Evolutionary conservation across 2,888 invertebrate genomes (phyloP).

Genomic region (Volucella inflata): DNA sequence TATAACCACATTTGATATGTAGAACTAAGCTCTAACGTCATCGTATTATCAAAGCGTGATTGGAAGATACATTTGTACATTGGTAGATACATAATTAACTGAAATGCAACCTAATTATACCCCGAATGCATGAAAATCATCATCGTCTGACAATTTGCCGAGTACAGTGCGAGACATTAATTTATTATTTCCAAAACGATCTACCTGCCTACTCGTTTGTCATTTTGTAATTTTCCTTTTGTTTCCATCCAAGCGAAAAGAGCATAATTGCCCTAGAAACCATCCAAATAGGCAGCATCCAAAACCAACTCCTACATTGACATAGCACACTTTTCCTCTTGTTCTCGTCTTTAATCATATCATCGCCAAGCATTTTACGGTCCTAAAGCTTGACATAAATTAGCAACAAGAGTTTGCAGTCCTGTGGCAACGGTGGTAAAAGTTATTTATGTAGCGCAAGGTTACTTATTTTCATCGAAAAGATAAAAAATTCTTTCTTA

Average conservation of each 20-base stretch:
- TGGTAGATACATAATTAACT: no score
- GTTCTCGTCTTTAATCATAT: conserved; percentile 42
- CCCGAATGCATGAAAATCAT: no score
- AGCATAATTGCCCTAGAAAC: conserved; percentile 13
- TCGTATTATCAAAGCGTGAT: no score
- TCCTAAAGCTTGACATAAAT: conserved; percentile 31
- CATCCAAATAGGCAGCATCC: not conserved
- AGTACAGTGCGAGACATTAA: no score
- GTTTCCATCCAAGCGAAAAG: not conserved
- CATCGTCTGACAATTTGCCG: no score
- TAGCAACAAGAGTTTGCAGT: conserved; percentile 36
- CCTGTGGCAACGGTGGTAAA: conserved; percentile 37
- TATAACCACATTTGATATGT: no score
- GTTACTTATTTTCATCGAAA: conserved; percentile 58
- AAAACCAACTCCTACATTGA: conserved; percentile 2
- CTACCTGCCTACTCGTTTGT: no score
- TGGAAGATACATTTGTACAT: no score
- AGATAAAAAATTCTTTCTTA: conserved; percentile 40
- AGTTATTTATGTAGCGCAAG: conserved; percentile 59
- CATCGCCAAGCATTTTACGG: conserved; percentile 12
- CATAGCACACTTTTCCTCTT: conserved; percentile 5
- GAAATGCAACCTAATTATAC: no score
- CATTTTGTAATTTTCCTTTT: not conserved
- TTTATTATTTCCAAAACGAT: no score
- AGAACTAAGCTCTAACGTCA: no score